Percentiles rank a stretch among this genome's conserved stretches.
These are phyloP conservation scores for Coreoperca whiteheadi DNA, from an alignment of 2,113 vertebrate genomes.

Conservation along the genomic window DNA sequence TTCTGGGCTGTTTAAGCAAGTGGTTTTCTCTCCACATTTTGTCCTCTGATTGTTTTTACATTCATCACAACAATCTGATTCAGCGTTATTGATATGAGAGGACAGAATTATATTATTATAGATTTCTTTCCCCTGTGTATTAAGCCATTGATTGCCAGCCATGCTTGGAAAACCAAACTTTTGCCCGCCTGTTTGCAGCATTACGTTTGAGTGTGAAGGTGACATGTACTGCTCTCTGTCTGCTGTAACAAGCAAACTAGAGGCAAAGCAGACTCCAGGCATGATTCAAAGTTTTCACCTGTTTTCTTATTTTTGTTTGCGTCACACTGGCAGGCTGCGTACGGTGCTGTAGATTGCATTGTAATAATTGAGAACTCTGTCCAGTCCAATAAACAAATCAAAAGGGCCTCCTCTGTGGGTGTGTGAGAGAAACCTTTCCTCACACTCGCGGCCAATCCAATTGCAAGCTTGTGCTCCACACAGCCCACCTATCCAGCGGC, in stretches of 20 bases:
- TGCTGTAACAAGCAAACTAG: constrained; percentile 9
- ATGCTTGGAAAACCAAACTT: background rate
- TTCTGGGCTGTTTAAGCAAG: background rate
- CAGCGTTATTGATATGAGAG: background rate
- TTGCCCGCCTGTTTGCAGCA: background rate
- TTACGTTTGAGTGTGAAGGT: background rate
- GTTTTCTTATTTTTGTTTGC: background rate
- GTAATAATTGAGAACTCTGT: constrained; percentile 59
- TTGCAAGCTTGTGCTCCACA: constrained; percentile 22
- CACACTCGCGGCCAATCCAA: constrained; percentile 50
- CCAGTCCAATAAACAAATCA: constrained; percentile 31
- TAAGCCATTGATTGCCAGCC: background rate
- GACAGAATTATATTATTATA: background rate
- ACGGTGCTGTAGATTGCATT: constrained; percentile 26
- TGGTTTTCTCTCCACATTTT: background rate
- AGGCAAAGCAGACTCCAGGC: background rate
- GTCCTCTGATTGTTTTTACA: background rate
- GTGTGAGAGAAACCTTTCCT: background rate
- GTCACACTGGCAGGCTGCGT: constrained; percentile 15
- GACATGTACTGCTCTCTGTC: background rate
- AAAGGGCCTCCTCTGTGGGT: constrained; percentile 13
- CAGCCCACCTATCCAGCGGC: constrained; percentile 33
- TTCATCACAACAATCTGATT: background rate
- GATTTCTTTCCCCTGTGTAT: background rate
- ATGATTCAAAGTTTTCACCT: constrained; percentile 6